Base-by-base conservation (phyloP, 2,113 vertebrate species). In the Myrmecobius fasciatus region DNA sequence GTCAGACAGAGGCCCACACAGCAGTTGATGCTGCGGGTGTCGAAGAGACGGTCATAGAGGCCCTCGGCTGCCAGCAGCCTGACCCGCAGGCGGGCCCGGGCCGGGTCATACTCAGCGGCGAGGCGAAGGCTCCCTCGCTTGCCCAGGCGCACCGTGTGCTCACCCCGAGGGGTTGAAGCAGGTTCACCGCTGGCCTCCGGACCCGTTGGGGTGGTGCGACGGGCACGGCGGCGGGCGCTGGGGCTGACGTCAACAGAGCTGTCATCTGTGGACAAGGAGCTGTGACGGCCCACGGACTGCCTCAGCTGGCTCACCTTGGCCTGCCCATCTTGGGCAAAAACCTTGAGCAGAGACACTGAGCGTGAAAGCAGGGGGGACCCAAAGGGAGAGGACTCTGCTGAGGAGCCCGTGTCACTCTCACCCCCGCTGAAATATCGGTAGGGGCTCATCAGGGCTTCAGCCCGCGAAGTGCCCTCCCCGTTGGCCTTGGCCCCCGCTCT, bases 321-420 rank as follows among this genome's bases (percentile, higher is more conserved):
- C 98, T 99, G 99, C 83, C 99, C 99, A 96, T 99, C 99, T 53
- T 99, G 99, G 47, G 99, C 99, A 96, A 99, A 99, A 97, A 99
- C 99, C 98, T 99, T 99, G 93, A 99, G 99, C 95, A 99, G 98
- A 0, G 99, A 99, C 22, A 99, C 99, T 0, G 99, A 99, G 92
- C 99, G 99, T 0, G 99, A 99, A 0, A 99, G 99, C 96, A 99
- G 97, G 0, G 99, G 99, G 0, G 99, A 99, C 90, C 99, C 99
- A 47, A 99, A 99, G 0, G 99, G 99, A 0, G 99, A 99, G 0
- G 99, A 99, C 97, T 99, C 99, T 0, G 99, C 99, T 0, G 99
- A 99, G 49, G 99, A 99, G 95, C 99, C 99, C 0, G 99, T 99
- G 98, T 99, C 99, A 3, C 99, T 99, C 93, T 99, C 99, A 0